Evolutionary conservation across 2,113 vertebrate species (phyloP).

Genomic region (Amblyopsis rosae): DNA sequence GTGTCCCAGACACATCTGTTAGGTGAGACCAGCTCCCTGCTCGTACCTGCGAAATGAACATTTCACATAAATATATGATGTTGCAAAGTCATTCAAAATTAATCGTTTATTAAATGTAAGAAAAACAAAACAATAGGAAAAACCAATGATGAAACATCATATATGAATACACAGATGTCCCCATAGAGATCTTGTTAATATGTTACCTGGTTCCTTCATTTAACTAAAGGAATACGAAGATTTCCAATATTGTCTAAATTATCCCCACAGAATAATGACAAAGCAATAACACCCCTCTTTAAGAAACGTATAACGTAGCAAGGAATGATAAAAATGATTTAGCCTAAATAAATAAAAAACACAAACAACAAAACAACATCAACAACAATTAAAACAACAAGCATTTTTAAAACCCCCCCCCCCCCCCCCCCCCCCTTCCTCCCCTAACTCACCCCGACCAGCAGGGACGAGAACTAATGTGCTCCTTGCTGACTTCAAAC

Average conservation of each 20-base stretch:
- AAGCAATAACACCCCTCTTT: no score
- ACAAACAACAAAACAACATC: neutral
- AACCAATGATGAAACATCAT: neutral
- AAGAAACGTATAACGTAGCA: no score
- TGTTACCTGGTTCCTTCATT: no score
- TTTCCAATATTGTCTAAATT: no score
- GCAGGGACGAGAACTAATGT: conserved; percentile 80
- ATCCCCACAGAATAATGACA: no score
- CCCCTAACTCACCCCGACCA: conserved; percentile 78
- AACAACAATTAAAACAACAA: neutral
- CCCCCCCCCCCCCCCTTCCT: no score
- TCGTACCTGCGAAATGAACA: conserved; percentile 70
- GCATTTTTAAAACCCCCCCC: neutral
- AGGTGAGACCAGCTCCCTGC: conserved; percentile 84
- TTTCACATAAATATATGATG: no score
- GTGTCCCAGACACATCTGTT: conserved; percentile 70
- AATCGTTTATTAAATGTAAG: neutral
- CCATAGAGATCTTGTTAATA: no score
- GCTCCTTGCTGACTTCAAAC: conserved; percentile 48
- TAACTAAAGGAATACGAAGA: no score
- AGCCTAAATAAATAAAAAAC: neutral
- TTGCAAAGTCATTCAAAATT: neutral
- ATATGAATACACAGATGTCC: no score
- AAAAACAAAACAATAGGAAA: neutral
- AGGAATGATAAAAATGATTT: neutral